phyloP scores from a whole-genome alignment of 2,113 vertebrate species.

The Hyla sarda region DNA sequence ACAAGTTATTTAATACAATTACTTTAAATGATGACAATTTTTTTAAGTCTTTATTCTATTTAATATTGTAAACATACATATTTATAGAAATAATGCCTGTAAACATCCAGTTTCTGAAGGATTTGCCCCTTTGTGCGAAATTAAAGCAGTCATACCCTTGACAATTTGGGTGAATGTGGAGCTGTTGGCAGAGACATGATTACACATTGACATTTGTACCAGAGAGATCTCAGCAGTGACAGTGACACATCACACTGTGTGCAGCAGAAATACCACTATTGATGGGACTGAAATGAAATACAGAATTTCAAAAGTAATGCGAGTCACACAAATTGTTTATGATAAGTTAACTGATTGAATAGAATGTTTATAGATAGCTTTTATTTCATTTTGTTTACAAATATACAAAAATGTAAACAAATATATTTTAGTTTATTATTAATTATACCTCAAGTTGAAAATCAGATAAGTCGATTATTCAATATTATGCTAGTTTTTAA shows the following conservation, averaged over 20 bases:
- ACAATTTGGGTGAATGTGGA: slow-evolving; percentile 29
- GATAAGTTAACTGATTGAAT: background rate
- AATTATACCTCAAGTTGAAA: no score
- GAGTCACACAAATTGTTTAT: background rate
- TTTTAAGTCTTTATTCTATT: no score
- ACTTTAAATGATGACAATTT: no score
- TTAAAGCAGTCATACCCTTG: slow-evolving; percentile 35
- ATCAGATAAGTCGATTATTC: no score
- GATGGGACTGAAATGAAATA: slow-evolving; percentile 27
- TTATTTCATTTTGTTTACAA: no score
- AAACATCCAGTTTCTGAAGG: background rate
- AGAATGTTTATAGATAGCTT: background rate
- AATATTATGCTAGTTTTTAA: no score
- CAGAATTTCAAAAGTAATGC: background rate
- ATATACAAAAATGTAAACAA: no score
- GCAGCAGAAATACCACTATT: slow-evolving; percentile 2
- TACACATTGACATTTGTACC: slow-evolving; percentile 40
- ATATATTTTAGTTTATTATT: no score
- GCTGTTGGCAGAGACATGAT: slow-evolving; percentile 39
- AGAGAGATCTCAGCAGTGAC: slow-evolving; percentile 32
- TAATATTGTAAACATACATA: no score
- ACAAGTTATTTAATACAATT: no score
- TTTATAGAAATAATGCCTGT: no score
- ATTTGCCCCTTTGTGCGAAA: slow-evolving; percentile 5
- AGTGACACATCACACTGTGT: slow-evolving; percentile 30